Evolutionary conservation across 2,797 vertebrate species (phyloP).

Genomic region (Sphenodon punctatus): DNA sequence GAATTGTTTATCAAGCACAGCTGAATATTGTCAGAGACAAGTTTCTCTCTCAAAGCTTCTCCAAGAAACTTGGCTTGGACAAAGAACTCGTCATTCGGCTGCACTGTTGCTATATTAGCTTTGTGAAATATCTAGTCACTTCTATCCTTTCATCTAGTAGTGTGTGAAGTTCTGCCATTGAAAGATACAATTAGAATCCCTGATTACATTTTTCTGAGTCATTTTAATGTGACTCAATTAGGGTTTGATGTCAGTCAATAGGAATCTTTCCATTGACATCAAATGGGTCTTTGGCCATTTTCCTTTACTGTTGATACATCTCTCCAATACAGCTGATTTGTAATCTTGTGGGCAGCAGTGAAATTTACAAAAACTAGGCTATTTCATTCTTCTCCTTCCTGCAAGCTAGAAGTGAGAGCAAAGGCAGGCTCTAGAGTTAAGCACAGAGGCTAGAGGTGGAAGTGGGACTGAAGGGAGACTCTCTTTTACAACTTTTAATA

Average conservation of each 20-base stretch:
- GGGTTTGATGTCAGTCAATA: background rate
- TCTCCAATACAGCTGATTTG: background rate
- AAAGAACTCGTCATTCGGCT: background rate
- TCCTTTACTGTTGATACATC: background rate
- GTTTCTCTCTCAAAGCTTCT: background rate
- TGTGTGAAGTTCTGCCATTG: background rate
- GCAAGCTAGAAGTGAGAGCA: background rate
- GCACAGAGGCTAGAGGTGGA: background rate
- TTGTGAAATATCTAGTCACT: background rate
- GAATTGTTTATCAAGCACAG: background rate
- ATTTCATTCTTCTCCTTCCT: background rate
- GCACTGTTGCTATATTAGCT: background rate
- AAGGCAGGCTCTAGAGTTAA: rapidly evolving
- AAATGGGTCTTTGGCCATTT: background rate
- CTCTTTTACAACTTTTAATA: background rate
- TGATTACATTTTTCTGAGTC: background rate
- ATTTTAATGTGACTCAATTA: background rate
- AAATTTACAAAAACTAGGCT: background rate
- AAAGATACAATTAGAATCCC: background rate
- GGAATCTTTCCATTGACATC: background rate
- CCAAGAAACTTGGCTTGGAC: background rate
- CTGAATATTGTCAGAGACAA: background rate
- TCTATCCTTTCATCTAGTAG: background rate
- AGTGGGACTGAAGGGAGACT: background rate
- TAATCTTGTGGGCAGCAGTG: background rate